Percentiles rank a stretch among this genome's conserved stretches.
phyloP scores from a whole-genome alignment of 2,797 vertebrate species.

The Melopsittacus undulatus region DNA sequence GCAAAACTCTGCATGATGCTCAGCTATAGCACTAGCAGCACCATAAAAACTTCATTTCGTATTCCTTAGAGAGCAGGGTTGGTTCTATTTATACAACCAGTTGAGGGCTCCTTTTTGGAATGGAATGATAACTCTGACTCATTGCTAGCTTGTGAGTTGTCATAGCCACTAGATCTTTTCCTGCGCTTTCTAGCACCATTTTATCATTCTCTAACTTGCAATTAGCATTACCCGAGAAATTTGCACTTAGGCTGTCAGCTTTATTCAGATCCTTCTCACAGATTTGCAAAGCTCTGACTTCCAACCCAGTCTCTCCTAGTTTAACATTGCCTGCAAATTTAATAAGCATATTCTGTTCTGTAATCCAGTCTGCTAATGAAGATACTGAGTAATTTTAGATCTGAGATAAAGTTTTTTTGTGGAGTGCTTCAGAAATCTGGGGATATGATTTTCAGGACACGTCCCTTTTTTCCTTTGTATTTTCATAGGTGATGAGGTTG shows the following conservation, averaged over 20 bases:
- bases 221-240: neutral
- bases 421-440: neutral
- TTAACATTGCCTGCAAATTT: neutral
- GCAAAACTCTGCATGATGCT: neutral
- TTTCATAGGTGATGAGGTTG: neutral
- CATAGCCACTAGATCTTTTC: constrained; percentile 25
- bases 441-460: neutral
- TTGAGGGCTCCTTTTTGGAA: neutral
- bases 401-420: neutral
- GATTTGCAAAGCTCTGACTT: neutral
- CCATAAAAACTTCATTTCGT: neutral
- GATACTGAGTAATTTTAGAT: neutral
- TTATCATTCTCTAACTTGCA: neutral
- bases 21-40: neutral
- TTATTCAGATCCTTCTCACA: neutral
- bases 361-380: neutral
- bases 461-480: neutral
- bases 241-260: neutral
- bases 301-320: neutral
- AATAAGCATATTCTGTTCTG: neutral
- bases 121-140: constrained; percentile 29
- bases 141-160: constrained; percentile 27
- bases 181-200: neutral
- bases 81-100: constrained; percentile 22
- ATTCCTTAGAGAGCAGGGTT: neutral